Conservation (phyloP, 2,113 vertebrate species). For the Chaetura pelagica region DNA sequence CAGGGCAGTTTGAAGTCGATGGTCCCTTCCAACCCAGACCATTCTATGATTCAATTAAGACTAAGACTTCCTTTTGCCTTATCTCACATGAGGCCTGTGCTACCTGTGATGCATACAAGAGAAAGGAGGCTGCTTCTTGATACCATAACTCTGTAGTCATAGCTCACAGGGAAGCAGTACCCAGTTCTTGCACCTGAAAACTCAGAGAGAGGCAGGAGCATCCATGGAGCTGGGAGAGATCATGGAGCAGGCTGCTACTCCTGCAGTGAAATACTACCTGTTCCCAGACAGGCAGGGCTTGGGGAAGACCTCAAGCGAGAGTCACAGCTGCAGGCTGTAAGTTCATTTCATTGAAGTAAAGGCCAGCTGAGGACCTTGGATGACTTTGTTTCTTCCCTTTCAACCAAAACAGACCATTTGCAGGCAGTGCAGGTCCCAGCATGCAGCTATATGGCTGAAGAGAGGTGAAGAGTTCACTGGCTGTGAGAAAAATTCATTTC, state of each 20-base stretch:
- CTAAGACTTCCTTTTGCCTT: neutral
- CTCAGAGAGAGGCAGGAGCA: neutral
- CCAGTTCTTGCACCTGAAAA: neutral
- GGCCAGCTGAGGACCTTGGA: neutral
- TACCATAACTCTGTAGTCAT: neutral
- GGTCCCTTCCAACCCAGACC: no score
- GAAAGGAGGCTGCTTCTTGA: neutral
- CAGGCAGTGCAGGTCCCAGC: rapidly evolving
- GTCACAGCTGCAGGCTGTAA: neutral
- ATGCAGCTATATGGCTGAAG: neutral
- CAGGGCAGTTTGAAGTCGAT: no score
- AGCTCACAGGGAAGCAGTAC: neutral
- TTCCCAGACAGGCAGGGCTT: neutral
- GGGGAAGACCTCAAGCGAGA: neutral
- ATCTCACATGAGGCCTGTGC: neutral
- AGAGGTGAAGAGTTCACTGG: neutral
- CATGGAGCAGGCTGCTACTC: neutral
- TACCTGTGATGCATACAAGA: neutral
- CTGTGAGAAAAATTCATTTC: neutral
- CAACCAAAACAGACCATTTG: neutral
- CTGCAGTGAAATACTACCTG: neutral
- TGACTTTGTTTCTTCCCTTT: neutral
- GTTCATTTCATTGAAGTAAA: neutral
- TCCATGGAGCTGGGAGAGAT: neutral
- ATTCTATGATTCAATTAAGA: neutral